Evolutionary conservation across 2,797 vertebrate species (phyloP).

Genomic region (Muscicapa striata): DNA sequence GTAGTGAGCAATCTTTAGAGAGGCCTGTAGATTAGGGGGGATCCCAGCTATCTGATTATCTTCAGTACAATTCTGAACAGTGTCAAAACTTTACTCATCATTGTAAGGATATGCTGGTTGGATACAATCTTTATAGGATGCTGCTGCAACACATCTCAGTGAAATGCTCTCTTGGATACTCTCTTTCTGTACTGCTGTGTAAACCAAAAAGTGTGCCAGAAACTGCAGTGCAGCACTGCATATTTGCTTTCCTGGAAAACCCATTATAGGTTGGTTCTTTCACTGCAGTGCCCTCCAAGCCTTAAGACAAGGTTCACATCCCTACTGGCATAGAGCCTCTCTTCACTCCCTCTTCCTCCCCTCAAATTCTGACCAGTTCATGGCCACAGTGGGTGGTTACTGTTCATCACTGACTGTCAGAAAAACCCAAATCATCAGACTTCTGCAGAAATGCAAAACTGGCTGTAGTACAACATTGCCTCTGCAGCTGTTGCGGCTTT

Average conservation of each 20-base stretch:
- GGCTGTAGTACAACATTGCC: not conserved
- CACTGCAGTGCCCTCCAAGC: not conserved
- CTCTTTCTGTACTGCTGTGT: not conserved
- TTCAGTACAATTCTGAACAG: not conserved
- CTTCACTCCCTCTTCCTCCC: not conserved
- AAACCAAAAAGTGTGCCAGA: not conserved
- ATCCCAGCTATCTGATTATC: not conserved
- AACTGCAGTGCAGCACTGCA: not conserved
- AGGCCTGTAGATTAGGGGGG: not conserved
- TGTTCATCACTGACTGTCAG: not conserved
- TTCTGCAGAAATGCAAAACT: not conserved
- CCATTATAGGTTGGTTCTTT: not conserved
- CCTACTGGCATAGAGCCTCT: not conserved
- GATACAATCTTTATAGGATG: not conserved
- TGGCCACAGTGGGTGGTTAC: not conserved
- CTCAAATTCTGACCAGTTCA: not conserved
- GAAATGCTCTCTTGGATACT: not conserved
- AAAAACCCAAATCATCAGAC: not conserved
- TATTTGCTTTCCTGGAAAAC: not conserved
- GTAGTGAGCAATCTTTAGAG: not conserved
- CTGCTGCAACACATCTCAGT: not conserved
- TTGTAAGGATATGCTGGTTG: not conserved
- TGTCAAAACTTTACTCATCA: not conserved
- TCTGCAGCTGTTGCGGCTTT: not conserved
- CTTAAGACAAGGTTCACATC: not conserved